Evolutionary conservation across 2,888 invertebrate species (phyloP).

Genomic region (Gasteruption jaculator): DNA sequence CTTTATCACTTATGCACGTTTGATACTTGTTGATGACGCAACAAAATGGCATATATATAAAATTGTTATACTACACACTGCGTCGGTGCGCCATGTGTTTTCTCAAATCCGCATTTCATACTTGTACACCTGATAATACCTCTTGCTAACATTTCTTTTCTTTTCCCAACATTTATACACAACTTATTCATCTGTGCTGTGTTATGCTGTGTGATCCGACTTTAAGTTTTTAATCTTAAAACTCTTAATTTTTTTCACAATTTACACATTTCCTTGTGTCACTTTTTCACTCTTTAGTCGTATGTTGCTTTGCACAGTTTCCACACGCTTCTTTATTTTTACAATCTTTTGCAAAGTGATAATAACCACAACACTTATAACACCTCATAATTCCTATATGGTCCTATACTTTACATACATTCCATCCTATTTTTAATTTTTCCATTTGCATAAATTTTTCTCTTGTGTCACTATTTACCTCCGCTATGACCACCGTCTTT

Average conservation of each 20-base stretch:
- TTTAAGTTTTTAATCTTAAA: conserved; percentile 8
- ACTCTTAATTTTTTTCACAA: conserved; percentile 9
- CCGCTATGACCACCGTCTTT: conserved; percentile 12
- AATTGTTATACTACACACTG: too few relatives aligned
- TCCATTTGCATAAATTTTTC: conserved; percentile 3
- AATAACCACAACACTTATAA: conserved; percentile 19
- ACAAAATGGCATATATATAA: too few relatives aligned
- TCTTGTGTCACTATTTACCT: conserved; percentile 4
- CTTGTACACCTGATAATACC: too few relatives aligned
- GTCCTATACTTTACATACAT: conserved; percentile 11
- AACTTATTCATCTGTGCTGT: too few relatives aligned
- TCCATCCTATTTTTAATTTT: conserved; percentile 16
- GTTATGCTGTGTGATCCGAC: conserved; percentile 11
- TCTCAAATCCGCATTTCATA: too few relatives aligned
- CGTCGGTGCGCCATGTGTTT: too few relatives aligned
- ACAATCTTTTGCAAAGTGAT: conserved; percentile 20
- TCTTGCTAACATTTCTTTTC: too few relatives aligned
- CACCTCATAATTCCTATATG: conserved; percentile 16
- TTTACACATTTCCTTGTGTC: conserved; percentile 14
- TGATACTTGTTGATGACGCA: too few relatives aligned
- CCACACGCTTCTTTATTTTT: conserved; percentile 13
- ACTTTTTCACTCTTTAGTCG: conserved; percentile 11
- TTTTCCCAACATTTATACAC: too few relatives aligned
- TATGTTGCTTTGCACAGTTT: conserved; percentile 16
- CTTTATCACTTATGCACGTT: too few relatives aligned